Evolutionary conservation across 2,888 invertebrate species (phyloP), one percentile per base, ranked within the genome.

Genomic region (Teinopalpus imperialis): DNA sequence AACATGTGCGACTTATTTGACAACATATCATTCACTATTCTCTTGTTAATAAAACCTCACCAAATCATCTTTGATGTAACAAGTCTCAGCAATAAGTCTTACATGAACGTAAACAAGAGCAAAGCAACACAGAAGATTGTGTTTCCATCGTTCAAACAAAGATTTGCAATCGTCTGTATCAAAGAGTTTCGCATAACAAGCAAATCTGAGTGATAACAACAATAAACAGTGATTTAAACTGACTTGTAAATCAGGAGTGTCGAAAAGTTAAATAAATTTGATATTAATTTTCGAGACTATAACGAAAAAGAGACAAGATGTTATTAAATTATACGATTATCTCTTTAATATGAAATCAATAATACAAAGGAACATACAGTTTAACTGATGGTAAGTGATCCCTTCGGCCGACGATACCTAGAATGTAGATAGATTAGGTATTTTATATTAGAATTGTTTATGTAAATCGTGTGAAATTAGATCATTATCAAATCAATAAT

Each of bases 181-280:
- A 50, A 46, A 50, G 36, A 36, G 46, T 36, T 51, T 47, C 35
- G 43, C 35, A 29, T 34, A 39, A 40, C 46, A 45, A 45, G 31
- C 45, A 31, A 40, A 40, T 34, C 40, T 18, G 14, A 34, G 18
- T 13, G 20, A 32, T 16, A 45, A 45, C 29, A 40, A 45, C 14
- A 40, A 40, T 29, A 45, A 34, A 37, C 34, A 18, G 24, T 16
- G 24, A 12, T 32, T 21, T 29, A 27, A 24, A 34, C 12, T 26
- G 24, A 42, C 32, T 41, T 30, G 14, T 32, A 18, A 20, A 21
- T 10, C 34, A 21, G 34, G 14, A n/a, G n/a, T n/a, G n/a, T n/a
- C n/a, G n/a, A n/a, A n/a, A n/a, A n/a, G n/a, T n/a, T n/a, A n/a
- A n/a, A n/a, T n/a, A n/a, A n/a, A n/a, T n/a, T n/a, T n/a, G n/a